These are phyloP conservation scores for Malurus melanocephalus DNA, from an alignment of 2,113 vertebrate species.

Conservation along the genomic window DNA sequence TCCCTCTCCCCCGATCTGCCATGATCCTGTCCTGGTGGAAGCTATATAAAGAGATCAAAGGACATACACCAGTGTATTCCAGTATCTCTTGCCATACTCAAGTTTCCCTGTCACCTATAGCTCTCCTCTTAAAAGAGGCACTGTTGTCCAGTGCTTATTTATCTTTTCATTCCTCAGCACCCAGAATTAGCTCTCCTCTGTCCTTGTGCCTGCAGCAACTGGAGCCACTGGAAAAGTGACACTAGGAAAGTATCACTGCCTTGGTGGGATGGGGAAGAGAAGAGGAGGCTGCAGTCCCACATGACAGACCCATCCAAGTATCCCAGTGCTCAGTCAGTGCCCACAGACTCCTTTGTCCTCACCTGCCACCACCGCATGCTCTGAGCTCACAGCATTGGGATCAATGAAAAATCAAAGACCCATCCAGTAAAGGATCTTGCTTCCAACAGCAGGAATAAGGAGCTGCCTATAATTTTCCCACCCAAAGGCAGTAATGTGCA, in stretches of 20 bases:
- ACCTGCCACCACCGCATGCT: neutral
- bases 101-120: neutral
- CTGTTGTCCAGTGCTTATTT: neutral
- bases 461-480: neutral
- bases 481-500: neutral
- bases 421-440: neutral
- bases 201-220: neutral
- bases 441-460: neutral
- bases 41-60: neutral
- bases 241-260: neutral
- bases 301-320: neutral
- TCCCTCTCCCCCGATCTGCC: neutral
- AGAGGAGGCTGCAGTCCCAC: neutral
- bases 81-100: neutral
- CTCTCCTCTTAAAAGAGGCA: neutral
- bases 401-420: neutral
- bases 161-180: neutral
- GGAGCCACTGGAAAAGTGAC: neutral
- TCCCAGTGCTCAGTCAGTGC: neutral
- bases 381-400: neutral
- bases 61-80: neutral
- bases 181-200: neutral
- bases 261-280: neutral
- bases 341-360: neutral
- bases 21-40: neutral